These are phyloP conservation scores for Lacerta viridis DNA, from an alignment of 2,797 vertebrate genomes.

Conservation along the genomic window DNA sequence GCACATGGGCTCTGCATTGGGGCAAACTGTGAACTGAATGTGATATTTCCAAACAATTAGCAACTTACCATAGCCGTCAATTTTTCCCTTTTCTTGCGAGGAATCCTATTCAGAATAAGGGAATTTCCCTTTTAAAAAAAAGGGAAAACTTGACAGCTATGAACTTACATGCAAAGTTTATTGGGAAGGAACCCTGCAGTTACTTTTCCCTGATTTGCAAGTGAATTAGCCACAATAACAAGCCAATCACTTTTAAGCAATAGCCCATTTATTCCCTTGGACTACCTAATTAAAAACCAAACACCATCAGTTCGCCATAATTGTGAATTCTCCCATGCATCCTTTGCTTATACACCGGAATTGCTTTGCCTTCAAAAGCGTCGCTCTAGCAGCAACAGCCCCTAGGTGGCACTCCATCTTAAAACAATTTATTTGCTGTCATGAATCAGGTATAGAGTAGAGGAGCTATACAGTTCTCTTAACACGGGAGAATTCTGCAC, in stretches of 20 bases:
- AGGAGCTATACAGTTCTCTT: neutral
- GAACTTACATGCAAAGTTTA: neutral
- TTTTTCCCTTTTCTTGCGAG: too few relatives aligned
- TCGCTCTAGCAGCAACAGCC: neutral
- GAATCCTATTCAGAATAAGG: too few relatives aligned
- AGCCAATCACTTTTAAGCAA: neutral
- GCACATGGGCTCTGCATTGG: neutral
- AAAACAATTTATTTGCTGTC: neutral
- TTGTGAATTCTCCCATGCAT: neutral
- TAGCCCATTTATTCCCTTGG: neutral
- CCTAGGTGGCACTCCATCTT: conserved; percentile 9
- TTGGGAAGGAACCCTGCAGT: neutral
- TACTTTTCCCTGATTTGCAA: neutral
- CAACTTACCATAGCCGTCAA: neutral
- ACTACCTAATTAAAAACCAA: neutral
- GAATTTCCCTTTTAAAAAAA: too few relatives aligned
- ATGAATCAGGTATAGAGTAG: neutral
- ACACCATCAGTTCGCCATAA: neutral
- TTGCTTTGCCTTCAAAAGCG: neutral
- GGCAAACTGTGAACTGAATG: too few relatives aligned
- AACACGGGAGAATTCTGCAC: neutral
- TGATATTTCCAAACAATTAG: neutral
- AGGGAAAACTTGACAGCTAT: too few relatives aligned
- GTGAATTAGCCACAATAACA: neutral
- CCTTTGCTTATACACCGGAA: neutral